Percentiles rank a stretch among this genome's conserved stretches.
Evolutionary conservation across 2,797 vertebrate species (phyloP).

Genomic region (Alectoris magna): DNA sequence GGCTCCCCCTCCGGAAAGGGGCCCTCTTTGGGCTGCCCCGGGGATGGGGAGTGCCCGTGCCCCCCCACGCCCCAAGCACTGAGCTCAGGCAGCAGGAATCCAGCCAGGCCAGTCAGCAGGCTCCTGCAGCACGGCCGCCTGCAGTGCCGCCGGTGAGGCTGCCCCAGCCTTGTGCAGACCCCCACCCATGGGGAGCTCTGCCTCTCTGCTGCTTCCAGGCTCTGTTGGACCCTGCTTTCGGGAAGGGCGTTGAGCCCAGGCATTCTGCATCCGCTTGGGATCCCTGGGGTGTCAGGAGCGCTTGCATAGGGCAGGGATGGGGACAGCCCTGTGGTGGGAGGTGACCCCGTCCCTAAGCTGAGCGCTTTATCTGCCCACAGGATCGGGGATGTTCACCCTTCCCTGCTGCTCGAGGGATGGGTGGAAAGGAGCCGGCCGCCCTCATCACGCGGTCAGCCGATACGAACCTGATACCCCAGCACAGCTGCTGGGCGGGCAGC

Average conservation of each 20-base stretch:
- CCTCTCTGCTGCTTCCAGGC: too few relatives aligned
- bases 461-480: background rate
- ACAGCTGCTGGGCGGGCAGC: background rate
- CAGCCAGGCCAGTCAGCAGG: constrained; percentile 53
- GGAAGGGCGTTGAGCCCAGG: background rate
- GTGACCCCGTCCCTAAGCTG: background rate
- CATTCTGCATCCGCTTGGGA: background rate
- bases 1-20: constrained; percentile 21
- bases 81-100: background rate
- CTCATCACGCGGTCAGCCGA: background rate
- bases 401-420: background rate
- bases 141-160: background rate
- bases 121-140: background rate
- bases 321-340: background rate
- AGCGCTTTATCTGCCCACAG: background rate
- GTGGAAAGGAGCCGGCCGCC: background rate
- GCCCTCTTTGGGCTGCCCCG: background rate
- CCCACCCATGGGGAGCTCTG: background rate
- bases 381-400: background rate
- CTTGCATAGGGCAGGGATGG: background rate
- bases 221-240: background rate
- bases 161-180: background rate
- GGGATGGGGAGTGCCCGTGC: background rate
- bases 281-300: too few relatives aligned
- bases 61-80: background rate